phyloP scores from a whole-genome alignment of 2,888 invertebrate genomes.

The Deroplatys truncata region DNA sequence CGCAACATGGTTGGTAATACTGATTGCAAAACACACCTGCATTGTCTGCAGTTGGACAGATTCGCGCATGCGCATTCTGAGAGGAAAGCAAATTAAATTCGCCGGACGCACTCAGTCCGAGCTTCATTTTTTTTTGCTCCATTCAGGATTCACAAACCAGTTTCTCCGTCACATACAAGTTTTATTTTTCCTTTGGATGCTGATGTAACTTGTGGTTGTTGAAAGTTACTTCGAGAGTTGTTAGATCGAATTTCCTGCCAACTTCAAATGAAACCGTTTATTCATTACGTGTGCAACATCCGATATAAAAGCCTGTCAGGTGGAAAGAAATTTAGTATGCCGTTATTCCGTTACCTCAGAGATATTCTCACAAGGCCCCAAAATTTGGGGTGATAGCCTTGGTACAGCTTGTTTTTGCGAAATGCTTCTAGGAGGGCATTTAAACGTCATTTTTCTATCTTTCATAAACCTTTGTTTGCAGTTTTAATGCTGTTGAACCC shows the following conservation, averaged over 20 bases:
- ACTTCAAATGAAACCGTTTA: not conserved
- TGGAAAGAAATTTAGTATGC: not conserved
- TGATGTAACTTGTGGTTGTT: not conserved
- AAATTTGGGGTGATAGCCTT: too few species aligned
- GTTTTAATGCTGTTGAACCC: too few species aligned
- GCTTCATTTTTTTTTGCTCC: not conserved
- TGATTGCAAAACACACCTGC: not conserved
- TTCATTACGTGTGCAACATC: not conserved
- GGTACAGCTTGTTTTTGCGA: too few species aligned
- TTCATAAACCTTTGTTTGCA: too few species aligned
- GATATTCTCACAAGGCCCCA: too few species aligned
- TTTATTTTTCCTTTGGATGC: not conserved
- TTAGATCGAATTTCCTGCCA: not conserved
- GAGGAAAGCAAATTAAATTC: not conserved
- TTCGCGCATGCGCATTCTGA: not conserved
- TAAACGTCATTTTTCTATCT: too few species aligned
- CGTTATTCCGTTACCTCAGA: not conserved
- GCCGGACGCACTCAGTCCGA: not conserved
- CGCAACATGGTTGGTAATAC: not conserved
- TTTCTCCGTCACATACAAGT: not conserved
- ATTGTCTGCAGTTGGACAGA: not conserved
- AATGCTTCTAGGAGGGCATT: too few species aligned
- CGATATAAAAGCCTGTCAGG: not conserved
- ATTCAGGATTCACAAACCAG: not conserved
- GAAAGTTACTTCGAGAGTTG: not conserved